These are phyloP conservation scores for Meloe dianella DNA, from an alignment of 2,888 invertebrate genomes.

Conservation along the genomic window DNA sequence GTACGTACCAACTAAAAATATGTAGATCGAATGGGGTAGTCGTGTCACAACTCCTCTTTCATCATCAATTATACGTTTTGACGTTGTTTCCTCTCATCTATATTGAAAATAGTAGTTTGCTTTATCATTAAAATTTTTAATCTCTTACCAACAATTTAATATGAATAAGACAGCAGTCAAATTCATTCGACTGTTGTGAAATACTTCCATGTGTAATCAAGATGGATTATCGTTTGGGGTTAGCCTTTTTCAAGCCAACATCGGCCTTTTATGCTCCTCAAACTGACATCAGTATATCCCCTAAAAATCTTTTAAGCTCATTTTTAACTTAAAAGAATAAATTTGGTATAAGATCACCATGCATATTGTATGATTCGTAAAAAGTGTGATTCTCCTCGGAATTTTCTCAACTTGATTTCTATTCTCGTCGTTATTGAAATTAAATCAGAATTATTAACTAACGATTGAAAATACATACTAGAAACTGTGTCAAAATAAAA, in stretches of 20 bases:
- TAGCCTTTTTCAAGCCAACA: constrained; percentile 41
- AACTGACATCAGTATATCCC: constrained; percentile 25
- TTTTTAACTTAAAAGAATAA: constrained; percentile 51
- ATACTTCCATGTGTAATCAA: constrained; percentile 57
- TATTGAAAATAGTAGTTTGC: neutral
- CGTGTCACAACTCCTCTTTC: neutral
- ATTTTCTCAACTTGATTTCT: constrained; percentile 23
- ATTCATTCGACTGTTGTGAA: constrained; percentile 50
- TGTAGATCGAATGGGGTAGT: constrained; percentile 11
- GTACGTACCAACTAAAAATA: neutral
- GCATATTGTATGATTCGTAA: constrained; percentile 52
- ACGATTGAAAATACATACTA: neutral
- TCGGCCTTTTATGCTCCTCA: constrained; percentile 38
- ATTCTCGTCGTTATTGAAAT: constrained; percentile 26
- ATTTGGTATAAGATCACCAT: constrained; percentile 53
- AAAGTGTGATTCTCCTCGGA: constrained; percentile 44
- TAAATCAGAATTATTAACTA: constrained; percentile 13
- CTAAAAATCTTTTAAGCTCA: constrained; percentile 45
- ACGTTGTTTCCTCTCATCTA: neutral
- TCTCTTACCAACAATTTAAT: neutral
- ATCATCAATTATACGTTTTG: constrained; percentile 5
- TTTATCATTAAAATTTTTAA: neutral
- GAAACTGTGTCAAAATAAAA: neutral
- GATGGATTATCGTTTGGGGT: constrained; percentile 57
- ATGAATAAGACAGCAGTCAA: neutral